A percentile compares a stretch with the other conserved stretches of the same genome.
Evolutionary conservation across 2,888 invertebrate species (phyloP).

Genomic region (Dryocosmus kuriphilus): DNA sequence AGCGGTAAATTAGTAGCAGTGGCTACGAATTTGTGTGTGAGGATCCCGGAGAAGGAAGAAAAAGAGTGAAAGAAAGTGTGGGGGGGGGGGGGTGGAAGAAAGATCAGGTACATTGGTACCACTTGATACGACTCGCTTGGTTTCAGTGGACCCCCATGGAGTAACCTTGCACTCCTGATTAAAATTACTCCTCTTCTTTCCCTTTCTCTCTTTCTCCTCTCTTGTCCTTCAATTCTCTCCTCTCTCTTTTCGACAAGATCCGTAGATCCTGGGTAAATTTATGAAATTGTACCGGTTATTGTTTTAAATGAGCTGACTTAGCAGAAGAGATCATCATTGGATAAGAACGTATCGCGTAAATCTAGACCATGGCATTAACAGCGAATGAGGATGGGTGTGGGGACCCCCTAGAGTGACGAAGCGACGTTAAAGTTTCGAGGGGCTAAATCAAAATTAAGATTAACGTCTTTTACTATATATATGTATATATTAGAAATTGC

Average conservation of each 20-base stretch:
- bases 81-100: constrained; percentile 43
- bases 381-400: constrained; percentile 39
- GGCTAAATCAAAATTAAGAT: constrained; percentile 19
- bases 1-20: constrained; percentile 74
- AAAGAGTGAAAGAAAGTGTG: constrained; percentile 25
- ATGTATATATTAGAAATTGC: no score
- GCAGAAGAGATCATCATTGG: constrained; percentile 69
- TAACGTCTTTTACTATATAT: constrained; percentile 5
- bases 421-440: constrained; percentile 15
- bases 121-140: constrained; percentile 40
- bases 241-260: constrained; percentile 59
- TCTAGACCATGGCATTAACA: constrained; percentile 48
- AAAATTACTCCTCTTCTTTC: constrained; percentile 70
- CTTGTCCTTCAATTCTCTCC: constrained; percentile 39
- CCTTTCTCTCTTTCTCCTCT: constrained; percentile 45
- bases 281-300: constrained; percentile 75
- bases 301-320: constrained; percentile 72
- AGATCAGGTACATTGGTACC: constrained; percentile 43
- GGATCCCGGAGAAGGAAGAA: constrained; percentile 48
- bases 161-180: constrained; percentile 74
- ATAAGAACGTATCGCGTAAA: constrained; percentile 69
- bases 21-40: constrained; percentile 67
- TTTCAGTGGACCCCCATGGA: constrained; percentile 67
- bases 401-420: constrained; percentile 45
- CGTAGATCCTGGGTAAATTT: constrained; percentile 70